Conservation (phyloP, 2,797 vertebrate species). For the Apogon hyalosoma region DNA sequence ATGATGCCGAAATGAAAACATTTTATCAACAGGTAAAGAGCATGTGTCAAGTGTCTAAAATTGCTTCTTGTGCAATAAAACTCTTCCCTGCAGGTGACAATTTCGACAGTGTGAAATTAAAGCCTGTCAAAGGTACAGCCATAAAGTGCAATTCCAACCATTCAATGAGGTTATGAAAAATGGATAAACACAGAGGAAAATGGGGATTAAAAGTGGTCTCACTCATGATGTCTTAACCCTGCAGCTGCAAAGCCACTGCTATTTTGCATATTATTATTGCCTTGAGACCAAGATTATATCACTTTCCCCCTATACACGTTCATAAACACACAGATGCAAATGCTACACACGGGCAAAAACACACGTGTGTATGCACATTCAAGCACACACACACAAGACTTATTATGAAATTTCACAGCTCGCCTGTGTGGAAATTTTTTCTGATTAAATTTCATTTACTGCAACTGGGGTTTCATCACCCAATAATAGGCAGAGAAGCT, state of each 20-base stretch:
- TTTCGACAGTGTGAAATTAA: slow-evolving; percentile 59
- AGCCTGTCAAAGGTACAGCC: slow-evolving; percentile 39
- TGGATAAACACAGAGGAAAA: slow-evolving; percentile 47
- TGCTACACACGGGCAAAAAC: slow-evolving; percentile 17
- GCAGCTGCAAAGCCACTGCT: slow-evolving; percentile 37
- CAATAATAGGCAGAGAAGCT: slow-evolving; percentile 56
- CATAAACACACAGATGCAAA: slow-evolving; percentile 24
- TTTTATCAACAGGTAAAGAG: slow-evolving; percentile 11
- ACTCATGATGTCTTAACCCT: slow-evolving; percentile 47
- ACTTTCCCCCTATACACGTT: slow-evolving; percentile 19
- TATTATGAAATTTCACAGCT: slow-evolving; percentile 66
- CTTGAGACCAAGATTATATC: slow-evolving; percentile 37
- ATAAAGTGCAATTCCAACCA: slow-evolving; percentile 48
- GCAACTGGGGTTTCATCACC: slow-evolving; percentile 73
- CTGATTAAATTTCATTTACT: slow-evolving; percentile 75
- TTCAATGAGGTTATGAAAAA: slow-evolving; percentile 48
- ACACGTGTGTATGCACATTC: slow-evolving; percentile 24
- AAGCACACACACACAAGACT: slow-evolving; percentile 33
- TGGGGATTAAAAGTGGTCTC: slow-evolving; percentile 28
- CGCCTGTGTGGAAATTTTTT: slow-evolving; percentile 60
- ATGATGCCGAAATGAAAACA: neutral
- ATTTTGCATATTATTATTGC: slow-evolving; percentile 57
- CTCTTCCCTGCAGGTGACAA: slow-evolving; percentile 32
- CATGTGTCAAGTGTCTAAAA: slow-evolving; percentile 27
- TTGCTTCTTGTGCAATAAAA: neutral